Percentiles rank a stretch among this genome's conserved stretches.
phyloP scores from a whole-genome alignment of 2,797 vertebrate genomes.

The Momotus momota region DNA sequence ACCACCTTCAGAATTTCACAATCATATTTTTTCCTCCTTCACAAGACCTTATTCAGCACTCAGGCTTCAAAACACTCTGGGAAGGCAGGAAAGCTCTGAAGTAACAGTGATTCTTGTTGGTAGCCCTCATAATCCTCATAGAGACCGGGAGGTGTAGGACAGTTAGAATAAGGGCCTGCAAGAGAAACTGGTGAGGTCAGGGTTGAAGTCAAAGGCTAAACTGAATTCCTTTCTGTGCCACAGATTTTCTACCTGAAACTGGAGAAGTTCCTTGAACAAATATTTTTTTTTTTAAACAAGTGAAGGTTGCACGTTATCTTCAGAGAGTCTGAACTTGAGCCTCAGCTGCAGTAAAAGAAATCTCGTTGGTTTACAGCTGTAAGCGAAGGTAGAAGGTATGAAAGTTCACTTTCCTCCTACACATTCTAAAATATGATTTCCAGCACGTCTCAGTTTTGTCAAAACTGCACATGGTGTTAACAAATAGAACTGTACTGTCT shows the following conservation, averaged over 20 bases:
- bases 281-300: neutral
- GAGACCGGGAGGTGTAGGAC: neutral
- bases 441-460: neutral
- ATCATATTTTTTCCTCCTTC: neutral
- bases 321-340: neutral
- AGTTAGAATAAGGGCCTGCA: neutral
- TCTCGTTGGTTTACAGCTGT: neutral
- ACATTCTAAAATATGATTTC: neutral
- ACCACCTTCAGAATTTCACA: neutral
- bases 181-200: neutral
- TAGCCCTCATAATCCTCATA: neutral
- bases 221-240: neutral
- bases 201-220: neutral
- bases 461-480: neutral
- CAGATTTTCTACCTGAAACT: neutral
- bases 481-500: neutral
- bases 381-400: neutral
- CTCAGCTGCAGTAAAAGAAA: neutral
- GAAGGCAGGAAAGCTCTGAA: neutral
- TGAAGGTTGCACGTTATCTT: neutral
- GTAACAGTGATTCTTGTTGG: neutral
- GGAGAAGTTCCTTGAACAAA: neutral
- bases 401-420: neutral
- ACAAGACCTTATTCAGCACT: neutral
- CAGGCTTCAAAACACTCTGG: neutral